Percentiles rank a stretch among this genome's conserved stretches.
Evolutionary conservation across 2,888 invertebrate genomes (phyloP).

Genomic region (Carpatolechia fugitivella): DNA sequence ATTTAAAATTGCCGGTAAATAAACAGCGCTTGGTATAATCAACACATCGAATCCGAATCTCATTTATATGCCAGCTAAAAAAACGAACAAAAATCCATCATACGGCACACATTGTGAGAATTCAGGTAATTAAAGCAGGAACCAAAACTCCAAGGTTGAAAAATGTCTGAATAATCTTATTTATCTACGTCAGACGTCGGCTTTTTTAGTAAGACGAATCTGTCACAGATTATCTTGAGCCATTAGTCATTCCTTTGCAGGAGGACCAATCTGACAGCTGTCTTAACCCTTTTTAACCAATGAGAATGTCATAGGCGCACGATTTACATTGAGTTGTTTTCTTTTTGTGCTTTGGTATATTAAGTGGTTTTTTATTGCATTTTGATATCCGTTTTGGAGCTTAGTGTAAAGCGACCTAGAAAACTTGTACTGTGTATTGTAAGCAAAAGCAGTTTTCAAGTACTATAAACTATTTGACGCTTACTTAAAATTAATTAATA

Average conservation of each 20-base stretch:
- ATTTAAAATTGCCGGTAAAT: background rate
- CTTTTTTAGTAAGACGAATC: slow-evolving; percentile 75
- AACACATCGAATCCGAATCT: slow-evolving; percentile 18
- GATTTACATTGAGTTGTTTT: slow-evolving; percentile 58
- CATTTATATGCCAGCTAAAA: slow-evolving; percentile 21
- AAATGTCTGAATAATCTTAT: slow-evolving; percentile 72
- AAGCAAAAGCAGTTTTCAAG: no score
- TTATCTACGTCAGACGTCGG: slow-evolving; percentile 73
- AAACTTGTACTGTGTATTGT: no score
- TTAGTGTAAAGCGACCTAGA: background rate
- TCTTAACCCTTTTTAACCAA: slow-evolving; percentile 78
- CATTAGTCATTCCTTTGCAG: slow-evolving; percentile 73
- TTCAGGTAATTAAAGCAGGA: slow-evolving; percentile 73
- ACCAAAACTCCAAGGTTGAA: slow-evolving; percentile 59
- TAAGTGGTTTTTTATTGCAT: slow-evolving; percentile 56
- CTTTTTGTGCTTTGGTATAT: slow-evolving; percentile 44
- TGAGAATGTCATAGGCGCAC: slow-evolving; percentile 71
- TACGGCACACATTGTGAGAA: slow-evolving; percentile 72
- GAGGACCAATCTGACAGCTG: slow-evolving; percentile 73
- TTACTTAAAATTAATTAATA: no score
- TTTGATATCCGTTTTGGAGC: slow-evolving; percentile 43
- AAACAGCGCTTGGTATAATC: slow-evolving; percentile 10
- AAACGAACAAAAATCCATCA: slow-evolving; percentile 35
- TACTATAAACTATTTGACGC: no score
- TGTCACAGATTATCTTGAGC: slow-evolving; percentile 74